Conservation (phyloP, 2,797 vertebrate genomes). For the Staurois parvus region DNA sequence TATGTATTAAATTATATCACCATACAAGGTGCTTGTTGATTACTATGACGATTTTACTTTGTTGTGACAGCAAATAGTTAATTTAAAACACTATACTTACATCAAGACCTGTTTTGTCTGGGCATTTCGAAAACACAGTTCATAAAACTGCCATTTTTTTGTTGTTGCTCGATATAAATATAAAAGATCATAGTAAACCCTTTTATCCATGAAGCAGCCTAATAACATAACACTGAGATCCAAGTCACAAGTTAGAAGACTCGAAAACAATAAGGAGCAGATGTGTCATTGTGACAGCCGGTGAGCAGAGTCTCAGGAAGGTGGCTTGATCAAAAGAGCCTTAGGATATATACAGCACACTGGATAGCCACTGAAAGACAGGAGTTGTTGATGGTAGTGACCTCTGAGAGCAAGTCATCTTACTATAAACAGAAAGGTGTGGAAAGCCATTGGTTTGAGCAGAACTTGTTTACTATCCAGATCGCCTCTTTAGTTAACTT, state of each 20-base stretch:
- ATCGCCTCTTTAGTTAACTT: constrained; percentile 74
- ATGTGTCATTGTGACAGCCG: constrained; percentile 74
- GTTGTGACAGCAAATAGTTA: no score
- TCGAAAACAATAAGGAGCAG: constrained; percentile 69
- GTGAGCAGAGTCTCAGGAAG: constrained; percentile 69
- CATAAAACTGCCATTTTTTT: no score
- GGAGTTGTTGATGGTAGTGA: constrained; percentile 77
- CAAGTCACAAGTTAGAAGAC: constrained; percentile 23
- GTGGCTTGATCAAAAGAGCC: constrained; percentile 73
- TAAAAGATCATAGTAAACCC: neutral
- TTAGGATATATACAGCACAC: constrained; percentile 73
- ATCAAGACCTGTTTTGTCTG: no score
- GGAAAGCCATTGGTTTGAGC: constrained; percentile 77
- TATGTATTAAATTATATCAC: neutral
- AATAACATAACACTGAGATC: neutral
- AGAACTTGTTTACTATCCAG: constrained; percentile 76
- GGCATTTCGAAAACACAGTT: no score
- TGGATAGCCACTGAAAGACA: constrained; percentile 75
- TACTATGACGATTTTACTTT: no score
- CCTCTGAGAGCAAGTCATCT: constrained; percentile 79
- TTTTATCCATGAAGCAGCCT: neutral
- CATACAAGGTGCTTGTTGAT: neutral
- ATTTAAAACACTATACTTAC: no score
- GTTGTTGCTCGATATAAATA: no score
- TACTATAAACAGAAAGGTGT: constrained; percentile 81